phyloP scores from a whole-genome alignment of 2,113 vertebrate genomes.

The Varanus komodoensis region DNA sequence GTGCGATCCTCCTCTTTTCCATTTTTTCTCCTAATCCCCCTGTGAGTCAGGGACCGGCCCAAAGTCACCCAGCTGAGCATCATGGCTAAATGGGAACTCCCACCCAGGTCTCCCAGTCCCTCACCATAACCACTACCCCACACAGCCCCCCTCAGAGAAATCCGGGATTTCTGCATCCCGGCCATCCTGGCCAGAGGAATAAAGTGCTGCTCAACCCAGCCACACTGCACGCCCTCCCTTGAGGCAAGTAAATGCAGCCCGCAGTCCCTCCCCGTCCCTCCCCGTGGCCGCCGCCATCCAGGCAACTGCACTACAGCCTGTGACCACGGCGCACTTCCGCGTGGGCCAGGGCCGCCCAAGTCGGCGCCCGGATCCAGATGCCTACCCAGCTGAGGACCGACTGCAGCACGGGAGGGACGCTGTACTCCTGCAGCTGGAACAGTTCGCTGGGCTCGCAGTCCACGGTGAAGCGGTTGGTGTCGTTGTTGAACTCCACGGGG shows the following conservation, averaged over 20 bases:
- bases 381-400: constrained; percentile 92
- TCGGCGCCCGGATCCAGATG: neutral
- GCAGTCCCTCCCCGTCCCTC: neutral
- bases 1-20: too few relatives aligned
- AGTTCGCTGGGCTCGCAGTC: constrained; percentile 94
- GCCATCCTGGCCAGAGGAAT: too few relatives aligned
- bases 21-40: too few relatives aligned
- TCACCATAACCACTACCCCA: neutral
- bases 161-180: neutral
- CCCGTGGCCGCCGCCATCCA: neutral
- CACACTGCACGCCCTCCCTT: neutral
- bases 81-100: too few relatives aligned
- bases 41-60: too few relatives aligned
- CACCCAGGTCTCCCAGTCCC: too few relatives aligned
- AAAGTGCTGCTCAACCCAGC: neutral
- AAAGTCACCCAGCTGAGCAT: too few relatives aligned
- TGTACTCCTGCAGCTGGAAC: constrained; percentile 94
- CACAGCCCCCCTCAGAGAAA: neutral
- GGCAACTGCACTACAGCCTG: neutral
- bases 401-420: constrained; percentile 86
- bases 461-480: constrained; percentile 96
- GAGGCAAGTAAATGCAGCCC: too few relatives aligned
- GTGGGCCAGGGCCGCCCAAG: neutral
- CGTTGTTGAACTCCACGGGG: constrained; percentile 97
- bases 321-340: neutral